Conservation (phyloP, 2,888 invertebrate genomes). For the Minunthozetes semirufus region DNA sequence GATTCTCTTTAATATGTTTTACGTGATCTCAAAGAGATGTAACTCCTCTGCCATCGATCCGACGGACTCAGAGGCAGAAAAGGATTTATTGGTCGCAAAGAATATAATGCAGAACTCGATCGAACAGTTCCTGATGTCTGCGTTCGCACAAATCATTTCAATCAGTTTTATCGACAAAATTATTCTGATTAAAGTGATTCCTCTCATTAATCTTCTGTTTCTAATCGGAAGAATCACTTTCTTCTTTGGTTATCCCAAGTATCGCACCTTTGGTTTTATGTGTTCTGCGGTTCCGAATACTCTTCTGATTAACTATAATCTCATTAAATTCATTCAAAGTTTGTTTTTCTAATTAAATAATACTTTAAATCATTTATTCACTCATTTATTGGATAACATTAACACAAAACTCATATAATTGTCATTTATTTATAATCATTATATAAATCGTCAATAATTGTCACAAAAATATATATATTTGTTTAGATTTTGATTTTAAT, state of each 20-base stretch:
- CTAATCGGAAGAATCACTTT: conserved; percentile 34
- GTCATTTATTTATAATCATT: no score
- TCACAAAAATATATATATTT: no score
- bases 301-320: conserved; percentile 27
- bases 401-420: no score
- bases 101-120: conserved; percentile 33
- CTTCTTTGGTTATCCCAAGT: conserved; percentile 36
- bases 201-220: conserved; percentile 33
- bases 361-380: background rate
- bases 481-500: no score
- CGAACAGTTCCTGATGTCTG: conserved; percentile 33
- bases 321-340: conserved; percentile 26
- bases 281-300: conserved; percentile 16
- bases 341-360: conserved; percentile 14
- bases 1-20: conserved; percentile 19
- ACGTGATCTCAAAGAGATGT: background rate
- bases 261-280: conserved; percentile 34
- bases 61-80: background rate
- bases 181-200: conserved; percentile 31
- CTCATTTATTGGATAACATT: no score
- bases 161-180: conserved; percentile 13
- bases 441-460: no score
- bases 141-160: conserved; percentile 30
- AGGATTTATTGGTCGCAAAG: background rate
- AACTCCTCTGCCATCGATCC: conserved; percentile 22